These are phyloP conservation scores for Oryzias sinensis DNA, from an alignment of 2,797 vertebrate genomes.

Conservation along the genomic window DNA sequence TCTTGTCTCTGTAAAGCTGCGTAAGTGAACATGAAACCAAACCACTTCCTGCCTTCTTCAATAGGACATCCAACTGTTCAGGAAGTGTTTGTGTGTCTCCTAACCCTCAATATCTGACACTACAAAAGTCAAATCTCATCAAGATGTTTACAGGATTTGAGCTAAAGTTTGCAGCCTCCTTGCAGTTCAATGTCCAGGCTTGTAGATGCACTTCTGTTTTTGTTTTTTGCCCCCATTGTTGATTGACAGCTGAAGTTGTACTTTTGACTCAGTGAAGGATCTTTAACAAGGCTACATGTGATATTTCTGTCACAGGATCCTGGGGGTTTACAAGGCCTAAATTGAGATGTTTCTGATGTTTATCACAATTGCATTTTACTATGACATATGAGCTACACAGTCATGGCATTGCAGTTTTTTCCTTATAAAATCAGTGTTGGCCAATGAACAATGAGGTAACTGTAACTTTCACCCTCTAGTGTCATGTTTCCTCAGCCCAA, in stretches of 20 bases:
- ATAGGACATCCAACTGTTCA: conserved; percentile 34
- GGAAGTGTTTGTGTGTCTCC: conserved; percentile 20
- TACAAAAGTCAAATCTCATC: not conserved
- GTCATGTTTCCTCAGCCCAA: conserved; percentile 22
- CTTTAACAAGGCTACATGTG: conserved; percentile 15
- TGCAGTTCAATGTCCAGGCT: not conserved
- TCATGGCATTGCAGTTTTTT: not conserved
- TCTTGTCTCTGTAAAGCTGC: not conserved
- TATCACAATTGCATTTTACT: conserved; percentile 15
- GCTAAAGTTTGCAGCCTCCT: not conserved
- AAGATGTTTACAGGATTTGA: conserved; percentile 4
- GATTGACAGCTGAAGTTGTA: conserved; percentile 31
- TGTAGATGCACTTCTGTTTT: not conserved
- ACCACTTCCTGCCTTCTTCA: conserved; percentile 67
- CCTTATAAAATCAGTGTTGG: conserved; percentile 1
- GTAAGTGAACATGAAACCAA: conserved; percentile 22
- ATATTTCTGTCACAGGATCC: conserved; percentile 46
- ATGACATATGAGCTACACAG: not conserved
- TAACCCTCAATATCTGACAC: conserved; percentile 22
- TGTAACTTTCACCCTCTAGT: conserved; percentile 14
- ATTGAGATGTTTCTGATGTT: conserved; percentile 17
- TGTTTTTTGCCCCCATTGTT: conserved; percentile 13
- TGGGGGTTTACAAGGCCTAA: conserved; percentile 12
- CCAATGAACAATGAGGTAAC: conserved; percentile 1
- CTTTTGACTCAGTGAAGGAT: conserved; percentile 33